Conservation (phyloP, 2,113 vertebrate genomes). For the Sinocyclocheilus rhinocerous region DNA sequence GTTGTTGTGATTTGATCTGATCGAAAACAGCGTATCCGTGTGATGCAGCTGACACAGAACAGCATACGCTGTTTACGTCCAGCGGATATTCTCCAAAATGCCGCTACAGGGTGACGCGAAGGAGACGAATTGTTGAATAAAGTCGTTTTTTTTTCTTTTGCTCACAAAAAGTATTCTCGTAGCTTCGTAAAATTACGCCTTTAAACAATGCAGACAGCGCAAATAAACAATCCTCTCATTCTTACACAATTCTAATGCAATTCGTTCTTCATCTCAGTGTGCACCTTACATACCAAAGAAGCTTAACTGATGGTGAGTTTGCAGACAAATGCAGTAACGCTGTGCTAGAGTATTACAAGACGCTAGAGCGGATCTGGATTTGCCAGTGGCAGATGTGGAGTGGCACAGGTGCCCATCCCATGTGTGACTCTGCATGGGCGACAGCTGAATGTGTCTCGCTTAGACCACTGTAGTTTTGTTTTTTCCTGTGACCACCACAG, state of each 20-base stretch:
- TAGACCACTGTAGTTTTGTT: conserved; percentile 13
- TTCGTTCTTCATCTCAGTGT: not conserved
- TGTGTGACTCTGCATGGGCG: not conserved
- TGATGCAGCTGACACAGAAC: too few species aligned
- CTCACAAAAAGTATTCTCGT: too few species aligned
- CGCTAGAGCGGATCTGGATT: conserved; percentile 22
- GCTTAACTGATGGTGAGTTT: not conserved
- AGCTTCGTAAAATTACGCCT: too few species aligned
- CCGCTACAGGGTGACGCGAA: too few species aligned
- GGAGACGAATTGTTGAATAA: too few species aligned
- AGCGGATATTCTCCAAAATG: too few species aligned
- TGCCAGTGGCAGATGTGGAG: conserved; percentile 20
- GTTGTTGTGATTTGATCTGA: too few species aligned
- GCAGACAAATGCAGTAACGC: not conserved
- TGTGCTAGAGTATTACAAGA: conserved; percentile 1
- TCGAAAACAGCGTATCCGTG: too few species aligned
- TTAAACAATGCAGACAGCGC: not conserved
- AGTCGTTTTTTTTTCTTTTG: too few species aligned
- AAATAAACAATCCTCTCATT: not conserved
- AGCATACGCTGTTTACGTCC: too few species aligned
- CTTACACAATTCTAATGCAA: not conserved
- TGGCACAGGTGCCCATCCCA: not conserved
- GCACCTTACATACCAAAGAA: conserved; percentile 20
- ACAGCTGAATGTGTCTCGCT: conserved; percentile 12
- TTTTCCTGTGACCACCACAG: not conserved